Percentiles rank a stretch among this genome's conserved stretches.
Evolutionary conservation across 2,888 invertebrate species (phyloP).

Genomic region (Herminia tarsipennalis): DNA sequence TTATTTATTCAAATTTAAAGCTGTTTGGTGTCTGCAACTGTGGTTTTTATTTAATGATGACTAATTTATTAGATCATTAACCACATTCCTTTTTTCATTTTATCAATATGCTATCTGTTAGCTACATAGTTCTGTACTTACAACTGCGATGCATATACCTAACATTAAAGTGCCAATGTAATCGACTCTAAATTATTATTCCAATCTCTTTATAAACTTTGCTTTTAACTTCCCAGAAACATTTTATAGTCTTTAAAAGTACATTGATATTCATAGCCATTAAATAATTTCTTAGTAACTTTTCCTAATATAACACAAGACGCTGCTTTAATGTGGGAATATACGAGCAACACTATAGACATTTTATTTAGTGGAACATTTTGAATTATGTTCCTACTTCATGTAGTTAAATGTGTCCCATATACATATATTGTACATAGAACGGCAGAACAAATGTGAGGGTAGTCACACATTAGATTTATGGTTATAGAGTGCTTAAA

Average conservation of each 20-base stretch:
- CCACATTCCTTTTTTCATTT: slow-evolving; percentile 7
- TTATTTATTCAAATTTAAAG: slow-evolving; percentile 16
- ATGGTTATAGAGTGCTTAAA: too few relatives aligned
- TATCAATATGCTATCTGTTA: slow-evolving; percentile 6
- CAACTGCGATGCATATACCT: slow-evolving; percentile 28
- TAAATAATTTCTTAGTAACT: slow-evolving; percentile 37
- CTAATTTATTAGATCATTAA: slow-evolving; percentile 6
- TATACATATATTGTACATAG: neutral
- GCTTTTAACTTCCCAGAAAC: slow-evolving; percentile 37
- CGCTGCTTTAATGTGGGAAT: slow-evolving; percentile 25
- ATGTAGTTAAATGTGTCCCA: neutral
- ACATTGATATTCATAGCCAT: slow-evolving; percentile 45
- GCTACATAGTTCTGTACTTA: slow-evolving; percentile 43
- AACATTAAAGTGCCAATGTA: slow-evolving; percentile 43
- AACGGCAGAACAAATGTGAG: too few relatives aligned
- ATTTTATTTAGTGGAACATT: slow-evolving; percentile 20
- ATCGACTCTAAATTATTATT: slow-evolving; percentile 34
- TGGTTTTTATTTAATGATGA: slow-evolving; percentile 3
- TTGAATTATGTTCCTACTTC: slow-evolving; percentile 12
- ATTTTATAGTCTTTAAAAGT: slow-evolving; percentile 40
- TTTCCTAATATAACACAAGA: slow-evolving; percentile 28
- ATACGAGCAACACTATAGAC: slow-evolving; percentile 22
- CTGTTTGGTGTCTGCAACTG: slow-evolving; percentile 5
- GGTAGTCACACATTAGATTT: too few relatives aligned
- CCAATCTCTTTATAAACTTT: slow-evolving; percentile 46